Base-by-base conservation (phyloP, 2,113 vertebrate species). In the Pipra filicauda region DNA sequence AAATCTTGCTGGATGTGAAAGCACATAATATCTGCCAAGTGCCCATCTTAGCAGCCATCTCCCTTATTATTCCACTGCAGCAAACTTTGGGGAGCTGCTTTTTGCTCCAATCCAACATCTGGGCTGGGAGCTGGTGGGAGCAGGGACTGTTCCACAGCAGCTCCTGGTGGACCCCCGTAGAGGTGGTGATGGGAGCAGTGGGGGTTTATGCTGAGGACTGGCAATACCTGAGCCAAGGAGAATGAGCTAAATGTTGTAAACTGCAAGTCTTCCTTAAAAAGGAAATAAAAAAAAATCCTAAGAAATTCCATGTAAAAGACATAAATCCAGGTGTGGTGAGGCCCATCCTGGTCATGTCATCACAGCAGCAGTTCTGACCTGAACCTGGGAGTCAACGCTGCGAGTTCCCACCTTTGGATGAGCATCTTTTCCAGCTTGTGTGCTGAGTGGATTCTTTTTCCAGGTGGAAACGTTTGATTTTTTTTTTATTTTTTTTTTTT, bases 301-400 rank as follows among this genome's bases (percentile, higher is more conserved):
- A 21, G 23, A 39, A 80, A 37, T 24, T 11, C 3, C 0, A 3
- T n/a, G 4, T 87, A 20, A 37, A 62, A 67, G 33, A 2, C 10
- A 15, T 22, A 71, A 46, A 24, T 55, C 0, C 1, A 1, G 0
- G 0, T 22, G 5, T 54, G 52, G 14, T 46, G 30, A 77, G 27
- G 43, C 54, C 54, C 43, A 1, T 1, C 49, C 8, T 16, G 31
- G 27, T 30, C 30, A 1, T 15, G 37, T 61, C 46, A 13, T 30
- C 49, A 12, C 54, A 54, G 7, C 71, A 67, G 39, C 71, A 33
- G 1, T 67, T 65, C 85, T 27, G 28, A 15, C 22, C 1, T 24
- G 39, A 22, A 48, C 48, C 13, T 18, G 37, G 22, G 30, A 69
- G 28, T 23, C 27, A 11, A 5, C 37, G 69, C 74, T 84, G 39